Evolutionary conservation across 2,797 vertebrate genomes (phyloP).

Genomic region (Epinephelus coioides): DNA sequence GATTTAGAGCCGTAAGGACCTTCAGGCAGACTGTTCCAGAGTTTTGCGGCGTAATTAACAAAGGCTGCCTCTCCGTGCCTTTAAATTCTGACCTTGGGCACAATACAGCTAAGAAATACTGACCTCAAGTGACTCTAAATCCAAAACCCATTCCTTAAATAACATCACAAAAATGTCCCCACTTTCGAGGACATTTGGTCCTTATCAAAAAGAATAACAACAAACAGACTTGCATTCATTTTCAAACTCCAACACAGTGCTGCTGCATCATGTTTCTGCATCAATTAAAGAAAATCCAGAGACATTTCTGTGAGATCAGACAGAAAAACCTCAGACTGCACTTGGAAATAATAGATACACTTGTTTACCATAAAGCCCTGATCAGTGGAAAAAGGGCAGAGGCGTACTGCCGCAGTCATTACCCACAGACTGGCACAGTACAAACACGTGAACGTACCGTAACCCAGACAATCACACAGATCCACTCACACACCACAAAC

Average conservation of each 20-base stretch:
- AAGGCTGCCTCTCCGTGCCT: no score
- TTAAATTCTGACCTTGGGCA: no score
- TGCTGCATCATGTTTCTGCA: background rate
- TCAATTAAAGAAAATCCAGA: constrained; percentile 15
- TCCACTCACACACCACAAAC: constrained; percentile 60
- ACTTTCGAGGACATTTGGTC: background rate
- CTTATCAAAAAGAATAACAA: background rate
- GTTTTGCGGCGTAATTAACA: no score
- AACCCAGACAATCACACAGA: constrained; percentile 49
- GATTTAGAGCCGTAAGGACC: no score
- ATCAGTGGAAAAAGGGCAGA: constrained; percentile 43
- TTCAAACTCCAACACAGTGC: background rate
- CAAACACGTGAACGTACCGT: constrained; percentile 34
- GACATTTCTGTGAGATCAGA: constrained; percentile 1
- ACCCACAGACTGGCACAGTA: constrained; percentile 15
- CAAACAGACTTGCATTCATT: background rate
- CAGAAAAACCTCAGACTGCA: constrained; percentile 4
- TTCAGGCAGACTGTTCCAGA: no score
- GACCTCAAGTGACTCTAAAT: background rate
- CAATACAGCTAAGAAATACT: no score
- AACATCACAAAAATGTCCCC: background rate
- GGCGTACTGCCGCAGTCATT: constrained; percentile 22
- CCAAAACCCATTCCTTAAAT: background rate
- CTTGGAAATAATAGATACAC: constrained; percentile 21
- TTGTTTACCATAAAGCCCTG: constrained; percentile 44